Percentiles rank a stretch among this genome's conserved stretches.
Conservation (phyloP, 2,113 vertebrate species). For the Triplophysa dalaica region DNA sequence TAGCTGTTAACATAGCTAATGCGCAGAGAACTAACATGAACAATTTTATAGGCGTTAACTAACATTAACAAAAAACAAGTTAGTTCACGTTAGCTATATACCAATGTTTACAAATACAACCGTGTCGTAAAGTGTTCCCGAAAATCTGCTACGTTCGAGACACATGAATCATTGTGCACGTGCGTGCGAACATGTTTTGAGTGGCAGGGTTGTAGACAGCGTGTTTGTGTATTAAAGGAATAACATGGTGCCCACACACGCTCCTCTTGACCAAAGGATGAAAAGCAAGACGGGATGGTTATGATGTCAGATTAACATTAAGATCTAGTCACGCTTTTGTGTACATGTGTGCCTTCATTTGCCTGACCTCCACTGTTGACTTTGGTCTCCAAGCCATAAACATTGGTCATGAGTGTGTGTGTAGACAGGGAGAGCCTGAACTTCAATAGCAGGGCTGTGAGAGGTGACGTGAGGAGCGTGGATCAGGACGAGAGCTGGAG, state of each 20-base stretch:
- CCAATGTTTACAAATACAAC: no score
- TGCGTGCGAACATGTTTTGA: conserved; percentile 56
- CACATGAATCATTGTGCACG: conserved; percentile 62
- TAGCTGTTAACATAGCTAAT: no score
- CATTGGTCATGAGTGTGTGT: conserved; percentile 65
- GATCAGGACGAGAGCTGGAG: conserved; percentile 69
- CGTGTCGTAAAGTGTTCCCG: neutral
- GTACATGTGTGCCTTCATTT: conserved; percentile 45
- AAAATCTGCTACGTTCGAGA: conserved; percentile 57
- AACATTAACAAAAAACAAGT: no score
- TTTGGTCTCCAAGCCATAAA: conserved; percentile 71
- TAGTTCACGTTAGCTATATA: no score
- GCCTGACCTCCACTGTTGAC: conserved; percentile 73
- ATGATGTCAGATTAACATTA: conserved; percentile 79
- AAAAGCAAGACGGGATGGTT: conserved; percentile 65
- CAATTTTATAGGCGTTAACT: no score
- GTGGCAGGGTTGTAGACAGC: conserved; percentile 57
- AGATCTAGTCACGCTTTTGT: conserved; percentile 39
- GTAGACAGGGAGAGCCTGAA: conserved; percentile 47
- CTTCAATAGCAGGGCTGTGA: conserved; percentile 69
- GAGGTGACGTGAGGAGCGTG: conserved; percentile 57
- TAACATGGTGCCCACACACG: conserved; percentile 63
- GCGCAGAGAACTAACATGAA: no score
- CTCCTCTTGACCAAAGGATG: conserved; percentile 41
- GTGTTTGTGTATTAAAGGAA: conserved; percentile 70